Evolutionary conservation across 2,797 vertebrate genomes (phyloP).

Genomic region (Phoebastria nigripes): DNA sequence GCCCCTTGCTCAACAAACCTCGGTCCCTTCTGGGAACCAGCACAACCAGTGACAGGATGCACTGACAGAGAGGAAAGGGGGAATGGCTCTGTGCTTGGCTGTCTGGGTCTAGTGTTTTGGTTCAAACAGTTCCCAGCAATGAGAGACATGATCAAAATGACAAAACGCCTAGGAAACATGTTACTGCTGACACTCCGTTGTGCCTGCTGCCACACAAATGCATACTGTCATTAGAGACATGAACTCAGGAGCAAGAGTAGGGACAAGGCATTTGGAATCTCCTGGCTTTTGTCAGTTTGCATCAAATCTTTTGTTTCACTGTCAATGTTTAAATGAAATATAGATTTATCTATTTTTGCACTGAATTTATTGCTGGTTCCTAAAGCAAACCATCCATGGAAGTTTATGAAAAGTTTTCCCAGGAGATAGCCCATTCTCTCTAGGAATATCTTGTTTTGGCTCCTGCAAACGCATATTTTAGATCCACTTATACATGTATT

Average conservation of each 20-base stretch:
- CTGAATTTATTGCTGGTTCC: background rate
- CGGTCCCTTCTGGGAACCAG: background rate
- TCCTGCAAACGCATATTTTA: slow-evolving; percentile 29
- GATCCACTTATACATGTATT: background rate
- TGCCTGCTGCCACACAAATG: background rate
- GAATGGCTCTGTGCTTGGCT: background rate
- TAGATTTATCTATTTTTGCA: background rate
- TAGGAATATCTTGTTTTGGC: slow-evolving; percentile 44
- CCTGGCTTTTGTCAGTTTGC: background rate
- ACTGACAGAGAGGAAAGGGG: background rate
- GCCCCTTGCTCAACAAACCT: background rate
- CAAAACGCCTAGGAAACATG: rapidly evolving
- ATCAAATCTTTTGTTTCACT: slow-evolving; percentile 4
- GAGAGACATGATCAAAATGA: background rate
- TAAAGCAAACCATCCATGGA: background rate
- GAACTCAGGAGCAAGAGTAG: background rate
- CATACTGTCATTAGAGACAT: background rate
- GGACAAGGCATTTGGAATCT: background rate
- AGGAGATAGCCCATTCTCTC: background rate
- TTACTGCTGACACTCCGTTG: background rate
- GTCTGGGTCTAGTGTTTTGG: background rate
- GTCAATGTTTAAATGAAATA: background rate
- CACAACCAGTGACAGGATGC: background rate
- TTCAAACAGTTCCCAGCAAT: background rate
- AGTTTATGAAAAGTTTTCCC: slow-evolving; percentile 12